Conservation (phyloP, 2,113 vertebrate genomes). For the Collichthys lucidus region DNA sequence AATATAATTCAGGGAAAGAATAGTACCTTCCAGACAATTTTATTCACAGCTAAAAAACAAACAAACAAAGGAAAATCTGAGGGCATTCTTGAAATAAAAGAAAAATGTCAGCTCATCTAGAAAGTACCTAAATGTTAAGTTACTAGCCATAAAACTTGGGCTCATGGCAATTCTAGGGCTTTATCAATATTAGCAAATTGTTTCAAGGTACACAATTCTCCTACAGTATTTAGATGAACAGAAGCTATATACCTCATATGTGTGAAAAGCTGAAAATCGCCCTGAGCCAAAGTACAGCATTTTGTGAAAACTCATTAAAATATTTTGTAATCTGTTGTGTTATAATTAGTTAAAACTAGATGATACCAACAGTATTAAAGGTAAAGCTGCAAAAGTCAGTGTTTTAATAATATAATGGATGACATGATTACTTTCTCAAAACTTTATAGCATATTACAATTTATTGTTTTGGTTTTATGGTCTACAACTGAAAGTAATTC, state of each 20-base stretch:
- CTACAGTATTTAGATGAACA: background rate
- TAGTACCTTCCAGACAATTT: constrained; percentile 38
- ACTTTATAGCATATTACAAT: background rate
- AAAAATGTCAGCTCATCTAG: constrained; percentile 1
- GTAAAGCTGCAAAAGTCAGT: background rate
- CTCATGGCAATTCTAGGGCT: background rate
- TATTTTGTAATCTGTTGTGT: background rate
- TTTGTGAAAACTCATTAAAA: constrained; percentile 4
- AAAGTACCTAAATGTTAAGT: constrained; percentile 25
- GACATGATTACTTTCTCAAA: background rate
- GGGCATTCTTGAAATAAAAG: constrained; percentile 16
- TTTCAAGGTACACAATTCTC: background rate
- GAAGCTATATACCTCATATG: constrained; percentile 13
- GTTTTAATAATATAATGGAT: background rate
- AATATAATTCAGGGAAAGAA: constrained; percentile 33
- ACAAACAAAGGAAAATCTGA: background rate
- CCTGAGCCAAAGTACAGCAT: background rate
- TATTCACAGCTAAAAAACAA: constrained; percentile 25
- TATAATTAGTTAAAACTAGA: background rate
- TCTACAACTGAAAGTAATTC: background rate
- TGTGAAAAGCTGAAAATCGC: background rate
- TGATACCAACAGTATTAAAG: background rate
- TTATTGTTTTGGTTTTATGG: background rate
- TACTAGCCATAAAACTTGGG: constrained; percentile 1
- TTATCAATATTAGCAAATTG: constrained; percentile 4